Conservation (phyloP, 2,797 vertebrate species). For the Ctenopoma kingsleyae region DNA sequence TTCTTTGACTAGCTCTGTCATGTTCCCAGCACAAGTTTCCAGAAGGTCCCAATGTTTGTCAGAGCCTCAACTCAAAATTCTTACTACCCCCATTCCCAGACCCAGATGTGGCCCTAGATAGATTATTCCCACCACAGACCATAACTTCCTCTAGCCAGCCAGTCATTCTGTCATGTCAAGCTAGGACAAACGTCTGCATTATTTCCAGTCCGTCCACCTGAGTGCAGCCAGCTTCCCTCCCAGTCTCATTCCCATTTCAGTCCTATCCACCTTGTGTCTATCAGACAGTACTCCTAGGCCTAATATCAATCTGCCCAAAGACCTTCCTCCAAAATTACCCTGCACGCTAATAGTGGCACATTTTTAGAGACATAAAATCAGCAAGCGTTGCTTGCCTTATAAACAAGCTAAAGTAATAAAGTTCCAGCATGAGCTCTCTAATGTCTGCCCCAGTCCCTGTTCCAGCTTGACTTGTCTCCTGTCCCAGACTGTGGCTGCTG, state of each 20-base stretch:
- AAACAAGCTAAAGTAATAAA: slow-evolving; percentile 77
- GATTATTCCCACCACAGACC: slow-evolving; percentile 57
- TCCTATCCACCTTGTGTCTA: slow-evolving; percentile 34
- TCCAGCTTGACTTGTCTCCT: slow-evolving; percentile 76
- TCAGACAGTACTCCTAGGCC: slow-evolving; percentile 39
- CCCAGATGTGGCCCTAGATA: slow-evolving; percentile 57
- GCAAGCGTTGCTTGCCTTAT: slow-evolving; percentile 52
- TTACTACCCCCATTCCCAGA: slow-evolving; percentile 40
- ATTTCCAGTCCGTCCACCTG: slow-evolving; percentile 64
- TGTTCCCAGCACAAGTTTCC: slow-evolving; percentile 48
- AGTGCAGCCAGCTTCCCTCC: slow-evolving; percentile 63
- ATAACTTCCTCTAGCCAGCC: slow-evolving; percentile 45
- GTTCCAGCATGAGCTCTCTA: slow-evolving; percentile 66
- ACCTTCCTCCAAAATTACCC: slow-evolving; percentile 46
- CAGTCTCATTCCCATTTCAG: slow-evolving; percentile 59
- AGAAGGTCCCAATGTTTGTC: slow-evolving; percentile 46
- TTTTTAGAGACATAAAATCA: slow-evolving; percentile 45
- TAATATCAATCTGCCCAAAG: slow-evolving; percentile 40
- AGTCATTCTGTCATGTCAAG: slow-evolving; percentile 36
- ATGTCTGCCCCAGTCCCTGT: slow-evolving; percentile 63
- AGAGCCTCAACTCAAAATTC: slow-evolving; percentile 40
- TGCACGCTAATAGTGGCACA: slow-evolving; percentile 34
- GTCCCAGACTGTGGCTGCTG: slow-evolving; percentile 83
- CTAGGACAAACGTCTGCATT: slow-evolving; percentile 42
- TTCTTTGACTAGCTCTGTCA: slow-evolving; percentile 22